These are phyloP conservation scores for Melopsittacus undulatus DNA, from an alignment of 2,797 vertebrate genomes.

Conservation along the genomic window DNA sequence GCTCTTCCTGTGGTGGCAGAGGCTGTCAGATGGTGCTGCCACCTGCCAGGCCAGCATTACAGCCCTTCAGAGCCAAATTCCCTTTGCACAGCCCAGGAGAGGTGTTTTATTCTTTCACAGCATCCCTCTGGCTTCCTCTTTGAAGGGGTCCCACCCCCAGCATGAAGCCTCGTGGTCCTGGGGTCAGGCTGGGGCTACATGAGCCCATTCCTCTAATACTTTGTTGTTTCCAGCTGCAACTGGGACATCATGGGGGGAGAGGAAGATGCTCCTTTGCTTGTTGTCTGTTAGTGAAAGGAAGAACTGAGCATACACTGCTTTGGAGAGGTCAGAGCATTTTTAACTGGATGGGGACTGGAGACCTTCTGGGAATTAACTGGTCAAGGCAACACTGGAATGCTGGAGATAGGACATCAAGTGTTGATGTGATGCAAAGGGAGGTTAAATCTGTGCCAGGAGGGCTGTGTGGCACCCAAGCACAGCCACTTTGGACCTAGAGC, in stretches of 20 bases:
- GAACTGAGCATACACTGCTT: not conserved
- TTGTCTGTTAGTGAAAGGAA: not conserved
- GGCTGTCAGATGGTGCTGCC: not conserved
- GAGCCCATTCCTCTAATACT: not conserved
- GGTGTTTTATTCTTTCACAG: not conserved
- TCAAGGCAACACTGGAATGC: not conserved
- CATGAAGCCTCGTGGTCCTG: not conserved
- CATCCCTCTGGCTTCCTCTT: not conserved
- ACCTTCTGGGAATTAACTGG: not conserved
- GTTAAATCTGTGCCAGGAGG: not conserved
- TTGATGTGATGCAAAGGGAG: not conserved
- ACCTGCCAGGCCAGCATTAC: fast-evolving
- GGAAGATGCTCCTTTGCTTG: not conserved
- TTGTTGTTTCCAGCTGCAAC: not conserved
- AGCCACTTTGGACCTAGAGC: not conserved
- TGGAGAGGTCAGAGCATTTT: not conserved
- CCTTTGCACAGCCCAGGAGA: not conserved
- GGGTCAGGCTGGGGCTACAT: not conserved
- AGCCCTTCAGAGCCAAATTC: not conserved
- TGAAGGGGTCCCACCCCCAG: not conserved
- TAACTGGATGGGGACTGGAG: not conserved
- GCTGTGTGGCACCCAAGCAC: not conserved
- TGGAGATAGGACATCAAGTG: not conserved
- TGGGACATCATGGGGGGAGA: not conserved
- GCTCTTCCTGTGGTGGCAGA: not conserved